Percentiles rank a stretch among this genome's conserved stretches.
Conservation (phyloP, 2,797 vertebrate genomes). For the Eulemur coronatus region DNA sequence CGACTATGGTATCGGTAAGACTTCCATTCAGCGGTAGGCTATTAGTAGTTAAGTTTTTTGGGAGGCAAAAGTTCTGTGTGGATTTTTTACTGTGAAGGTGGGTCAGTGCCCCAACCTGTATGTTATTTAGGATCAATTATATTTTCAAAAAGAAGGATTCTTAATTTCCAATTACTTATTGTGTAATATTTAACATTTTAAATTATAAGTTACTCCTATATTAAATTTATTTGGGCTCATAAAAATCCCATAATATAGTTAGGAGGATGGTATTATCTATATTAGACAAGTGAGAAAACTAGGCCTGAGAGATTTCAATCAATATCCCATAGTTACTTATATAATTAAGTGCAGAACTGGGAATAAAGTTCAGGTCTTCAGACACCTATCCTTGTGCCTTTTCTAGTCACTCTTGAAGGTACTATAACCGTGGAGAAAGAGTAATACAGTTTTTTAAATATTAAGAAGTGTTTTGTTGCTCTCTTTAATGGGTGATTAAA, state of each 20-base stretch:
- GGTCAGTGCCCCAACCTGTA: too few species aligned
- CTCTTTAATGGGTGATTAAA: neutral
- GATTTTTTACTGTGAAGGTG: neutral
- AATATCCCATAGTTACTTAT: neutral
- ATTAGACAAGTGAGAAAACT: neutral
- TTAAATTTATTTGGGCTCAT: neutral
- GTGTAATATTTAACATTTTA: neutral
- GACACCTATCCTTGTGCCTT: rapidly evolving
- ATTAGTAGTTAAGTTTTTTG: neutral
- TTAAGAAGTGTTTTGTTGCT: neutral
- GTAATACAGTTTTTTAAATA: neutral
- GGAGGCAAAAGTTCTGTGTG: neutral
- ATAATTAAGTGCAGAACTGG: neutral
- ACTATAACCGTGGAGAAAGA: neutral
- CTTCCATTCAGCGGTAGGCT: neutral
- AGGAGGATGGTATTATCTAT: neutral
- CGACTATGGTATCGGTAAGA: neutral
- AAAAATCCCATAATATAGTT: neutral
- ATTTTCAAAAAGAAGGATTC: neutral
- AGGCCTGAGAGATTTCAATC: too few species aligned
- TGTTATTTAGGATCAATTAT: neutral
- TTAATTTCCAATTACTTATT: neutral
- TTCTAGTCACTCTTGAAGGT: neutral
- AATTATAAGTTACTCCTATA: neutral
- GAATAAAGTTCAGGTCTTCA: too few species aligned